Base-by-base conservation (phyloP, 1,140 invertebrate genomes). In the Rhagoletis zephyria region DNA sequence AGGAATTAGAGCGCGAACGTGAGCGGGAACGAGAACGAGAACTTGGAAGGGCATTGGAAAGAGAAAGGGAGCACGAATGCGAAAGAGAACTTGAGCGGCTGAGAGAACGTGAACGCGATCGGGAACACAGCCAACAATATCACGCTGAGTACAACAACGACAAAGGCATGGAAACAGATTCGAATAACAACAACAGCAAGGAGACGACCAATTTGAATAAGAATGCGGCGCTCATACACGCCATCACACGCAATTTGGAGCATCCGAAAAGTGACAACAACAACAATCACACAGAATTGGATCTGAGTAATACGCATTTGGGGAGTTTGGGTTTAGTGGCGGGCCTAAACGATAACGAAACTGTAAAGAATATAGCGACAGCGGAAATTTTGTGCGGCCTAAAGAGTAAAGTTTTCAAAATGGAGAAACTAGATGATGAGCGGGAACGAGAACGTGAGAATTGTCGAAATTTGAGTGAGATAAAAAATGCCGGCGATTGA, bases 341-440 rank as follows among this genome's bases (percentile, higher is more conserved):
- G 5, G 74, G 48, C n/a, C 51, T 81, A 56, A 56, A 6, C 48
- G 74, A 81, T n/a, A 81, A 81, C 12, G 74, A 81, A 7, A 91
- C 91, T 16, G 92, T 92, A 42, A 92, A 92, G 88, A 92, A 91
- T 85, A 92, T 92, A 81, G 91, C 91, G 77, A 92, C 91, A 7
- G 91, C 91, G 4, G 91, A 92, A 87, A 92, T 92, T 16, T 74
- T 92, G 16, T 92, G 91, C 60, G 91, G 91, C 2, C 89, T 92
- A 0, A 92, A 92, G 90, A 92, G 90, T 87, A 92, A 92, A 87
- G 91, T 92, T 59, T 91, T 92, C 70, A 92, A 92, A 85, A 89
- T 92, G 88, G 91, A 92, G 87, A 90, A 91, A 85, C 88, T 90
- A 88, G 91, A 92, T 63, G 87, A 90, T 2, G 90, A 91, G 19